Conservation (phyloP, 2,113 vertebrate genomes). For the Crotalus horridus region DNA sequence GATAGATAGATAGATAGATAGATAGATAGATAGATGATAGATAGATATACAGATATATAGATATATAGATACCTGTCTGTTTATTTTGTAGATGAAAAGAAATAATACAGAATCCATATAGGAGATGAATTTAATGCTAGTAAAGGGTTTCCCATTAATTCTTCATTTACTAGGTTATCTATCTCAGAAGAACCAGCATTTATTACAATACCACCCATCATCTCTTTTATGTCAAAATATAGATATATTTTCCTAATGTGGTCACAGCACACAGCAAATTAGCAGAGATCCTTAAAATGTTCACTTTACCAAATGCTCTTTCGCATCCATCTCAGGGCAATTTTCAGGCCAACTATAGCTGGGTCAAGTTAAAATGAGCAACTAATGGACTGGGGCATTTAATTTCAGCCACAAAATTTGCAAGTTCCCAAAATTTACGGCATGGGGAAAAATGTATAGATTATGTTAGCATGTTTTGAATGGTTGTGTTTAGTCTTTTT, state of each 20-base stretch:
- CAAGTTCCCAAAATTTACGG: slow-evolving; percentile 27
- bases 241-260: slow-evolving; percentile 47
- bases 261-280: slow-evolving; percentile 56
- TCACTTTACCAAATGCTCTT: slow-evolving; percentile 58
- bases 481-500: slow-evolving; percentile 7
- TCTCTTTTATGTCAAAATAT: slow-evolving; percentile 46
- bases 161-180: slow-evolving; percentile 32
- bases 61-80: neutral
- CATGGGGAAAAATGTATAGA: slow-evolving; percentile 26
- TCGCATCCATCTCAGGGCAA: slow-evolving; percentile 54
- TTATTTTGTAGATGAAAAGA: neutral
- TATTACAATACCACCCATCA: slow-evolving; percentile 37
- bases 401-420: slow-evolving; percentile 27
- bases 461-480: slow-evolving; percentile 33
- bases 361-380: slow-evolving; percentile 52
- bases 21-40: no score
- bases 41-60: neutral
- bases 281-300: slow-evolving; percentile 52
- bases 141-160: slow-evolving; percentile 18
- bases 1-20: no score
- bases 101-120: slow-evolving; percentile 26
- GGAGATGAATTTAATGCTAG: slow-evolving; percentile 14
- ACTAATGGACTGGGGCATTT: slow-evolving; percentile 57
- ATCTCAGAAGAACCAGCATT: neutral
- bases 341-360: slow-evolving; percentile 52